Base-by-base conservation (phyloP, 2,113 vertebrate genomes). In the Piaya cayana region DNA sequence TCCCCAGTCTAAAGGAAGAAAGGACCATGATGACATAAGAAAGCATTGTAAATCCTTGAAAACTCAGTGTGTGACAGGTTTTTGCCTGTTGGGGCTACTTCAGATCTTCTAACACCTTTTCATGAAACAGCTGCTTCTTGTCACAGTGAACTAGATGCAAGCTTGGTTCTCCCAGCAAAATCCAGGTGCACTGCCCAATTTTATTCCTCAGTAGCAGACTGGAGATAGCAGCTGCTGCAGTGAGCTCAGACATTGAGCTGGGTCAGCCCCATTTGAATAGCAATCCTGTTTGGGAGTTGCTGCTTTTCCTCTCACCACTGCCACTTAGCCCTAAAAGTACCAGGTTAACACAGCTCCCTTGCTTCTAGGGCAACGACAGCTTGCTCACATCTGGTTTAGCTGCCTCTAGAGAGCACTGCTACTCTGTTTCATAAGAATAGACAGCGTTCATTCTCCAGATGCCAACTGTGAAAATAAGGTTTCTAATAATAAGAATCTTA, bases 331-430 rank as follows among this genome's bases (percentile, higher is more conserved):
- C 39, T 22, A 52, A 37, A 87, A 79, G 6, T 39, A 17, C 3
- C 30, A 9, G 1, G 7, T 26, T 56, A 30, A 14, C 4, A 17
- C 12, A 1, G 0, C 5, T 64, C 11, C 17, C 12, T 55, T 60
- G 29, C 30, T 75, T 34, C 29, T n/a, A 58, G 15, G 50, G 39
- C 26, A 30, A 50, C 34, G n/a, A 74, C 11, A 43, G 8, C 45
- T 88, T n/a, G 39, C 22, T 74, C 39, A 25, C 39, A 11, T 26
- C 80, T 58, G 52, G 6, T 58, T 22, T 67, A 80, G 47, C 27
- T 89, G 71, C 85, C 92, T 89, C 85, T 86, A 82, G 92, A 89
- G 91, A 89, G 88, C 81, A 82, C 81, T 86, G 84, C 52, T 26
- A n/a, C 50, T 82, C 90, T 86, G 87, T 4, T 60, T 9, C 52